phyloP scores from a whole-genome alignment of 2,888 invertebrate species.

The Nysson spinosus region DNA sequence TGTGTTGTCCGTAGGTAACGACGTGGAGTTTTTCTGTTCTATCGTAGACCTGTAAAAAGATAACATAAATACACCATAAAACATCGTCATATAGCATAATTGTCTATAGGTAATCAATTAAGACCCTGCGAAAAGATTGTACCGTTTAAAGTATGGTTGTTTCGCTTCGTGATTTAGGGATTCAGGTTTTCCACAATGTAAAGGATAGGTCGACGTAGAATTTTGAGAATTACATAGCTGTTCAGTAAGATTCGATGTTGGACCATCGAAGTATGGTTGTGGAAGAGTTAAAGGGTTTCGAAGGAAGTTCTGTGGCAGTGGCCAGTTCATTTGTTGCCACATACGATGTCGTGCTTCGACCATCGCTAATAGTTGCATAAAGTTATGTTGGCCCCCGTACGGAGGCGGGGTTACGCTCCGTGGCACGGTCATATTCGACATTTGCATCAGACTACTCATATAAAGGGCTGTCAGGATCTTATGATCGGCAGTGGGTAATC shows the following conservation, averaged over 20 bases:
- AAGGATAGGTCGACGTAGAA: constrained; percentile 63
- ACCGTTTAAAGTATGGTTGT: constrained; percentile 74
- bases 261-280: constrained; percentile 63
- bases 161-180: constrained; percentile 63
- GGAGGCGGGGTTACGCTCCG: constrained; percentile 58
- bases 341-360: constrained; percentile 71
- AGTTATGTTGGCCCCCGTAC: constrained; percentile 65
- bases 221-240: constrained; percentile 70
- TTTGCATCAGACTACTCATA: constrained; percentile 76
- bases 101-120: no score
- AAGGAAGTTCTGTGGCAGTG: constrained; percentile 68
- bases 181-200: constrained; percentile 70
- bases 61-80: background rate
- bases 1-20: constrained; percentile 79
- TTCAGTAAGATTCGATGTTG: constrained; percentile 65
- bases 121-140: constrained; percentile 21
- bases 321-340: constrained; percentile 75
- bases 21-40: constrained; percentile 80
- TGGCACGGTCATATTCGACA: constrained; percentile 69
- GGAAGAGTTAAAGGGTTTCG: constrained; percentile 68
- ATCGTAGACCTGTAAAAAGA: constrained; percentile 78
- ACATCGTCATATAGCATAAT: background rate
- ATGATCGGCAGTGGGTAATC: constrained; percentile 72
- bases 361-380: constrained; percentile 74
- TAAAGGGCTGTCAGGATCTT: constrained; percentile 76